phyloP scores from a whole-genome alignment of 2,113 vertebrate genomes.

The Hippoglossus stenolepis region DNA sequence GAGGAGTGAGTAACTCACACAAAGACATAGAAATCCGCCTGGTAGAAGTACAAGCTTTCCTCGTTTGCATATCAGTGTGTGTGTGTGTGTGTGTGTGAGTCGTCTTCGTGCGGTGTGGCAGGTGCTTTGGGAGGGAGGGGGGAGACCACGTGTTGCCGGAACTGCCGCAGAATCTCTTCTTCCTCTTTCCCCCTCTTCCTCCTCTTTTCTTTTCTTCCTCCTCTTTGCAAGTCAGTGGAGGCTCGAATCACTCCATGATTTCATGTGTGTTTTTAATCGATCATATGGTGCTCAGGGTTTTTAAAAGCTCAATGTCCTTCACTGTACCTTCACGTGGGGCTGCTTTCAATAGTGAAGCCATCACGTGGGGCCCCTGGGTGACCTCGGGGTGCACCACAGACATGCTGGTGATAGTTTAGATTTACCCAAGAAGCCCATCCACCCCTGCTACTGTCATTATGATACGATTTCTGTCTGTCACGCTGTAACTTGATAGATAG shows the following conservation, averaged over 20 bases:
- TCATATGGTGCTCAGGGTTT: neutral
- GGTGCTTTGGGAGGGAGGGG: slow-evolving; percentile 76
- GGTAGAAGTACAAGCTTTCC: slow-evolving; percentile 27
- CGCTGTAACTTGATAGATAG: neutral
- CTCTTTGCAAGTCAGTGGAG: too few species aligned
- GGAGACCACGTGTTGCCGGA: slow-evolving; percentile 78
- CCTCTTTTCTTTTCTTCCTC: too few species aligned
- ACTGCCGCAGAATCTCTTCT: slow-evolving; percentile 41
- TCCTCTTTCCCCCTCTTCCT: neutral
- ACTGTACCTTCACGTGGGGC: neutral
- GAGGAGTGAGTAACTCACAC: slow-evolving; percentile 76
- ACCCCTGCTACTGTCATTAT: neutral
- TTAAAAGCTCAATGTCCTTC: neutral
- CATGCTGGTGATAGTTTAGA: neutral
- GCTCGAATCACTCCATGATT: neutral
- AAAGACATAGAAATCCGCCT: slow-evolving; percentile 51
- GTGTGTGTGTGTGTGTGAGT: slow-evolving; percentile 8
- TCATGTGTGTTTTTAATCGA: slow-evolving; percentile 9
- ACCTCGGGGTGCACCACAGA: neutral
- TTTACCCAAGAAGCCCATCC: neutral
- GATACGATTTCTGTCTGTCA: too few species aligned
- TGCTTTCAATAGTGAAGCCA: neutral
- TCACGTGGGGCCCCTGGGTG: neutral
- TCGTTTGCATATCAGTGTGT: slow-evolving; percentile 69
- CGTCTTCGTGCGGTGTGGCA: slow-evolving; percentile 58